phyloP scores from a whole-genome alignment of 1,140 invertebrate genomes.

The Platyura marginata region DNA sequence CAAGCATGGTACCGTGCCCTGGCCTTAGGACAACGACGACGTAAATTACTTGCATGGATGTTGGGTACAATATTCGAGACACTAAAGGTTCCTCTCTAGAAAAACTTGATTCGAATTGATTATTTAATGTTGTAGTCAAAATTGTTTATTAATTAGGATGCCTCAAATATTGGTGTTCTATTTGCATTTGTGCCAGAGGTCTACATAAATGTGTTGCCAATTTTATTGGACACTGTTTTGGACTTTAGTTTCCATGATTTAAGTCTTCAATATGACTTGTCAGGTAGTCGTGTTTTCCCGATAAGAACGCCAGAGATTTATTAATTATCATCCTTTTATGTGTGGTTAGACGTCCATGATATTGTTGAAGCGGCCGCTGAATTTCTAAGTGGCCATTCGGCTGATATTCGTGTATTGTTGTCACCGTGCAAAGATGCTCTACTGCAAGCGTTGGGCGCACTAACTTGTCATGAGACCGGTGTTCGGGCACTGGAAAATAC shows the following conservation, averaged over 20 bases:
- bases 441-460: constrained; percentile 54
- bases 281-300: constrained; percentile 21
- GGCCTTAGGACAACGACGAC: constrained; percentile 13
- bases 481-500: constrained; percentile 39
- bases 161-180: constrained; percentile 37
- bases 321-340: background rate
- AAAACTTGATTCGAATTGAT: constrained; percentile 3
- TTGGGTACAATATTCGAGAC: constrained; percentile 35
- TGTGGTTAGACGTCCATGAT: background rate
- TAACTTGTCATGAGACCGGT: constrained; percentile 32
- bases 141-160: constrained; percentile 4
- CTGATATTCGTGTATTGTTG: constrained; percentile 54
- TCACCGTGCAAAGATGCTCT: constrained; percentile 57
- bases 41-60: constrained; percentile 30
- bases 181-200: constrained; percentile 69
- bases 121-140: background rate
- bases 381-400: constrained; percentile 56
- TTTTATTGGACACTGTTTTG: constrained; percentile 38
- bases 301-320: too few species aligned
- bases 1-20: constrained; percentile 22
- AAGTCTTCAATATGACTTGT: constrained; percentile 14
- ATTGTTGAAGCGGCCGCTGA: constrained; percentile 42
- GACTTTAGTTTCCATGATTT: constrained; percentile 31
- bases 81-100: constrained; percentile 9
- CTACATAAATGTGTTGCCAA: constrained; percentile 35